Conservation (phyloP, 2,113 vertebrate species). For the Ameiurus melas region DNA sequence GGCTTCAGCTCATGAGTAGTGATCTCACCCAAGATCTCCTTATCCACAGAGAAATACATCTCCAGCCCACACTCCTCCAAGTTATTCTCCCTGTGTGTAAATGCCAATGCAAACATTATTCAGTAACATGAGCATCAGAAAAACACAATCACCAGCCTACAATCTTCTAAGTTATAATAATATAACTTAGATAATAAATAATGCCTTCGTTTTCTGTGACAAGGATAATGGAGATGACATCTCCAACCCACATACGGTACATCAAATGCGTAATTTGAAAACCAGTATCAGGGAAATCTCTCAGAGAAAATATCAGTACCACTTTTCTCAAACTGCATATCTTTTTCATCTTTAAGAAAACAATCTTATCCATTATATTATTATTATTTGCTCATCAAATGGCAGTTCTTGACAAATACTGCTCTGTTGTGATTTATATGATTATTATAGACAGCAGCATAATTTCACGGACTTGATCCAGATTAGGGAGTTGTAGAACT, state of each 20-base stretch:
- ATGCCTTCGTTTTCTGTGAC: background rate
- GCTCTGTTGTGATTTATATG: background rate
- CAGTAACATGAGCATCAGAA: conserved; percentile 2
- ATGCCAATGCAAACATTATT: conserved; percentile 47
- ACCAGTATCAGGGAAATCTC: background rate
- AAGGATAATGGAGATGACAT: background rate
- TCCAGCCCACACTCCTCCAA: conserved; percentile 95
- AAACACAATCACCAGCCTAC: conserved; percentile 74
- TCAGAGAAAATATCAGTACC: background rate
- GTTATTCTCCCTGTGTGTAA: conserved; percentile 85
- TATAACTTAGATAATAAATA: too few species aligned
- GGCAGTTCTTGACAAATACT: background rate
- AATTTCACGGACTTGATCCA: conserved; percentile 92
- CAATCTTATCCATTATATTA: background rate
- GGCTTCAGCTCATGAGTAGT: conserved; percentile 96
- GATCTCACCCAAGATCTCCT: conserved; percentile 96
- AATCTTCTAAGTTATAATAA: conserved; percentile 84
- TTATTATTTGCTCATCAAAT: background rate
- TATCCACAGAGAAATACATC: conserved; percentile 99
- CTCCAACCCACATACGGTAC: background rate
- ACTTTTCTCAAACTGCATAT: background rate
- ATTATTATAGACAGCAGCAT: background rate
- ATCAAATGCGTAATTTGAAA: background rate
- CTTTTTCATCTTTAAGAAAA: background rate
- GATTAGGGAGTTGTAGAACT: conserved; percentile 99